Percentiles rank a stretch among this genome's conserved stretches.
Evolutionary conservation across 2,113 vertebrate species (phyloP).

Genomic region (Tauraco erythrolophus): DNA sequence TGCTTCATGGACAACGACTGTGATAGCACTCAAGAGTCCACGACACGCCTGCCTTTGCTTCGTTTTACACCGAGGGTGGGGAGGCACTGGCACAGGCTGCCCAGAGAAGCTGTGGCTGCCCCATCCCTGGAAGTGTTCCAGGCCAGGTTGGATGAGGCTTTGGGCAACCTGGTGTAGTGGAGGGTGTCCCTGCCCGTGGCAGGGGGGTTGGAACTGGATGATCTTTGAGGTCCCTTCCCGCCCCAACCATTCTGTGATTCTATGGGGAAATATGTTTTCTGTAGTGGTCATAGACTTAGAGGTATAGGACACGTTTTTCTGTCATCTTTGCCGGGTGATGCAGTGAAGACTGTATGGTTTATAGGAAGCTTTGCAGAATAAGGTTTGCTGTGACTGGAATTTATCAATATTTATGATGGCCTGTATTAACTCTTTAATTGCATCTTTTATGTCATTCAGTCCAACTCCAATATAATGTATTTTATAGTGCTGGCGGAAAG

Average conservation of each 20-base stretch:
- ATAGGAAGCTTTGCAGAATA: background rate
- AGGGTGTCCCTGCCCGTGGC: too few relatives aligned
- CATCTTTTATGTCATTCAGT: background rate
- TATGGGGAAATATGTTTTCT: background rate
- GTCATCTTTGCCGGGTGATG: background rate
- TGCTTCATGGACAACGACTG: background rate
- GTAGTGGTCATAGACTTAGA: background rate
- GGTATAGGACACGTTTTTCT: background rate
- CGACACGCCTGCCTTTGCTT: too few relatives aligned
- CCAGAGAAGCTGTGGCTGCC: too few relatives aligned
- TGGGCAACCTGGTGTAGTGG: too few relatives aligned
- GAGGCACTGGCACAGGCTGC: too few relatives aligned
- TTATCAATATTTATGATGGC: background rate
- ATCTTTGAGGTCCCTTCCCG: too few relatives aligned
- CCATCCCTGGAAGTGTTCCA: too few relatives aligned
- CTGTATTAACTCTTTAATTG: background rate
- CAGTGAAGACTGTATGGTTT: background rate
- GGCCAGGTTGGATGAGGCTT: too few relatives aligned
- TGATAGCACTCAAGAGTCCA: too few relatives aligned
- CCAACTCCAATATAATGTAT: background rate
- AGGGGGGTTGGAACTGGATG: too few relatives aligned
- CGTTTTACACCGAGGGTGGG: too few relatives aligned
- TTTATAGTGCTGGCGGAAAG: background rate
- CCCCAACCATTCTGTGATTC: too few relatives aligned
- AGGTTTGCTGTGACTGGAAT: background rate